Evolutionary conservation across 2,888 invertebrate species (phyloP), one percentile per base, ranked within the genome.

Genomic region (Andricus quercusramuli): DNA sequence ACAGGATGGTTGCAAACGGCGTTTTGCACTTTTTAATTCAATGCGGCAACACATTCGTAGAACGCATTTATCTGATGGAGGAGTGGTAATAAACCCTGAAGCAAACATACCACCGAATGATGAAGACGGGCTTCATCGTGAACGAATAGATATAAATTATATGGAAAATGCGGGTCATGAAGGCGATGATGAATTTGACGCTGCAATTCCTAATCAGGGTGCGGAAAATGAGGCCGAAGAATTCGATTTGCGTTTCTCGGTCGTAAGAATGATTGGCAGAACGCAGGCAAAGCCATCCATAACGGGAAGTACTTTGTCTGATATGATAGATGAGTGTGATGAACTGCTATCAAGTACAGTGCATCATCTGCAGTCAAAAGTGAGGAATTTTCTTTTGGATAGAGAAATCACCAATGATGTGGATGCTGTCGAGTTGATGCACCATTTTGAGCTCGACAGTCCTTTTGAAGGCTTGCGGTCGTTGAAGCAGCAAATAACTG

Each of bases 231-330:
- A 47, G 20, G 17, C 20, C 1, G 25, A 20, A 51, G 17, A 78
- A 56, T 77, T 79, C 51, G 25, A 81, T 76, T 65, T 74, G 20
- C 66, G 76, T 29, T 47, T 17, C 20, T 74, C 37, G 22, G 22
- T 82, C 37, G 66, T 82, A 8, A 77, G 76, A 70, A 82, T 78
- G 78, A 66, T 82, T 51, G 80, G 37, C 6, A 67, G 76, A 15
- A 70, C 83, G 47, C 82, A 83, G 64, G 78, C 80, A 25, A 77
- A 82, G 22, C 51, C 74, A 9, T 79, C 84, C 8, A 81, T 84
- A 81, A 84, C 84, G 22, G 78, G 70, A 11, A 80, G 47, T 41
- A 67, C 68, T 37, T 62, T 80, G 15, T 15, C 67, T n/a, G 68
- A 77, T n/a, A 68, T 82, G 44, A 41, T 82, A 22, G 20, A 80